phyloP scores from a whole-genome alignment of 2,113 vertebrate species.

The Puffinus mauretanicus region DNA sequence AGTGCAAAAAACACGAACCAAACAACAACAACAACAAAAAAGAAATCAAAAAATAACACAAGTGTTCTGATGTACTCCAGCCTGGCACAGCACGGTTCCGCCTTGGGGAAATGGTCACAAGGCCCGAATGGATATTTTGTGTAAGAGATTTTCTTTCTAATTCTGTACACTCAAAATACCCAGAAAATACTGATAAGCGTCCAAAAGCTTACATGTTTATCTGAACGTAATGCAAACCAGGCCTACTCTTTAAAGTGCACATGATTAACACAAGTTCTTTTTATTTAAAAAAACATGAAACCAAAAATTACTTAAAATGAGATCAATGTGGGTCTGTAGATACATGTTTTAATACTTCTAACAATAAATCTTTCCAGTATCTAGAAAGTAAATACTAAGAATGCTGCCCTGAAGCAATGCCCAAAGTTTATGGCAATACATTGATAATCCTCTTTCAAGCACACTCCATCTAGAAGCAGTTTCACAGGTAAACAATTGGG shows the following conservation, averaged over 20 bases:
- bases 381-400: neutral
- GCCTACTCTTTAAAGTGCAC: neutral
- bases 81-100: fast-evolving
- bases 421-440: neutral
- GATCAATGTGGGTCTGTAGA: neutral
- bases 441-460: neutral
- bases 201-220: neutral
- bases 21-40: neutral
- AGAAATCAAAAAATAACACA: neutral
- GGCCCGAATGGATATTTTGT: neutral
- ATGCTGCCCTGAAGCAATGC: neutral
- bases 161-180: neutral
- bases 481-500: neutral
- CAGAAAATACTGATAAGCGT: neutral
- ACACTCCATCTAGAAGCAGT: neutral
- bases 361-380: neutral
- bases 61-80: neutral
- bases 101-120: neutral
- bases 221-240: neutral
- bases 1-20: neutral
- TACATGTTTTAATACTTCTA: neutral
- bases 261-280: neutral
- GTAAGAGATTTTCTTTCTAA: neutral
- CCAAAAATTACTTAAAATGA: neutral
- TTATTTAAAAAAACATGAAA: neutral